Base-by-base conservation (phyloP, 2,888 invertebrate genomes). In the Pristionchus arcanus region DNA sequence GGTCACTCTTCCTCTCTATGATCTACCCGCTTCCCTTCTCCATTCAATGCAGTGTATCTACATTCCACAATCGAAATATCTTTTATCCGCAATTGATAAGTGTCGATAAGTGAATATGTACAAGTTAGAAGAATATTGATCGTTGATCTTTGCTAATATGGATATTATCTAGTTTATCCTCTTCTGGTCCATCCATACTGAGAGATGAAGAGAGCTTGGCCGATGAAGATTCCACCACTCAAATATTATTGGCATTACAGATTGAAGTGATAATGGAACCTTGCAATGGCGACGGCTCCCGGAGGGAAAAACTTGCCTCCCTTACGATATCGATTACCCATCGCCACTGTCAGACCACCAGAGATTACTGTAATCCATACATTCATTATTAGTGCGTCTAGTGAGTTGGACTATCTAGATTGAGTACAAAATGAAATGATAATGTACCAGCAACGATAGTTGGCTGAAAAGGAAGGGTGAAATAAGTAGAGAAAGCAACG, bases 321-420 rank as follows among this genome's bases (percentile, higher is more conserved):
- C 28, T 68, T 68, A 68, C 68, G 68, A n/a, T 68, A 68, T 68
- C 68, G 68, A 68, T 68, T 68, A 7, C 68, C 68, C 68, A 68
- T 68, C n/a, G 68, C 68, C n/a, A 31, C 68, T 9, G 68, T 68
- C 15, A 68, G n/a, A 68, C n/a, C 68, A 28, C 68, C 68, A 68
- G 68, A 68, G 68, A 68, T 68, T 31, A 68, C 68, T 68, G 68
- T 28, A 31, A 68, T 28, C n/a, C n/a, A 68, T 49, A 9, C 42
- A 49, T 49, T 49, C 42, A 49, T 49, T 49, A 49, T 3, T 42
- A 42, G 42, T 5, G n/a, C n/a, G n/a, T n/a, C n/a, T 49, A 49
- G 42, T 49, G 42, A 49, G 5, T 49, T 49, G 42, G 42, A 49
- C 4, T 49, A 49, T 11, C 9, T 49, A 49, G 42, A 49, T 9